Percentiles rank a stretch among this genome's conserved stretches.
phyloP scores from a whole-genome alignment of 2,888 invertebrate genomes.

The Nomada flava region DNA sequence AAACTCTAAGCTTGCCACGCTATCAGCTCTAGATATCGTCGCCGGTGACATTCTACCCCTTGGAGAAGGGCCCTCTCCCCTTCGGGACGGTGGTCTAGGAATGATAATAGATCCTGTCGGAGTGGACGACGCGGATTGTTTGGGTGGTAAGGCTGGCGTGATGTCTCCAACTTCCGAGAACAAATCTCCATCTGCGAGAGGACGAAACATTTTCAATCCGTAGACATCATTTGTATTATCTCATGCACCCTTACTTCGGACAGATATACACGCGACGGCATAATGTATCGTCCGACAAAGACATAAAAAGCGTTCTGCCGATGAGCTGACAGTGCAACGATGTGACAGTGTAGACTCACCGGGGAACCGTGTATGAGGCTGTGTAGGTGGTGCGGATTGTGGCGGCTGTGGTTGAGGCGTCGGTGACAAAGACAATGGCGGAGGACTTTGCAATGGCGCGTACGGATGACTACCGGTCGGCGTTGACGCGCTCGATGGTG shows the following conservation, averaged over 20 bases:
- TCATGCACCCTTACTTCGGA: too few species aligned
- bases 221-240: background rate
- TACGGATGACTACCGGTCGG: constrained; percentile 92
- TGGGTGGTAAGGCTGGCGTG: constrained; percentile 88
- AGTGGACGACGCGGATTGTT: constrained; percentile 88
- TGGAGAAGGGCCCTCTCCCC: constrained; percentile 88
- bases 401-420: constrained; percentile 78
- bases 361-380: constrained; percentile 84
- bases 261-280: background rate
- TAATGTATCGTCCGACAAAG: background rate
- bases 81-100: constrained; percentile 94
- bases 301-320: constrained; percentile 6
- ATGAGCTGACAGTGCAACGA: constrained; percentile 19
- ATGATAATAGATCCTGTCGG: constrained; percentile 93
- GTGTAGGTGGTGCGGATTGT: constrained; percentile 79
- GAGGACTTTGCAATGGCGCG: constrained; percentile 92
- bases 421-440: constrained; percentile 80
- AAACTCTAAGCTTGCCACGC: constrained; percentile 92
- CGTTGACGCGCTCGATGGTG: constrained; percentile 92
- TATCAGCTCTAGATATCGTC: constrained; percentile 90
- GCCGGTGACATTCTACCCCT: constrained; percentile 87
- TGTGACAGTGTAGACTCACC: constrained; percentile 80
- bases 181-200: constrained; percentile 87
- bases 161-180: constrained; percentile 94
- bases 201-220: background rate